A percentile compares a stretch with the other conserved stretches of the same genome.
Conservation (phyloP, 1,140 invertebrate genomes). For the Drosophila orosa region DNA sequence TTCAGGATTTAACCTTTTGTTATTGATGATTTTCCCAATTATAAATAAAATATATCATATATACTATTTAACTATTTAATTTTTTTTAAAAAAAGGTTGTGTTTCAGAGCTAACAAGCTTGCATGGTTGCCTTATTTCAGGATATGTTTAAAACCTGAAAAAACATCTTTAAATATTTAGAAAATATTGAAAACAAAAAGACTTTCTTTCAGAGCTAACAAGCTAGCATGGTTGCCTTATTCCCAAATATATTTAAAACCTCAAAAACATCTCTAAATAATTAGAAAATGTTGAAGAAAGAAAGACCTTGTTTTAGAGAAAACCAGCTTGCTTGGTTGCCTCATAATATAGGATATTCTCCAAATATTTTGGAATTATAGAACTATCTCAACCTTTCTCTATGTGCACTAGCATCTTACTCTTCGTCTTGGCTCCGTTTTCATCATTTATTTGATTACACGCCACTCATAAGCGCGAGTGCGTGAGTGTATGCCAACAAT, state of each 20-base stretch:
- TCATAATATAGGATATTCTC: too few relatives aligned
- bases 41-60: not conserved
- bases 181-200: too few relatives aligned
- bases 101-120: not conserved
- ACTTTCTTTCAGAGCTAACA: too few relatives aligned
- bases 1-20: too few relatives aligned
- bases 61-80: not conserved
- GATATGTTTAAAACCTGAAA: not conserved
- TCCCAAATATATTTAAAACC: too few relatives aligned
- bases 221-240: too few relatives aligned
- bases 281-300: too few relatives aligned
- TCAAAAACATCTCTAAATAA: too few relatives aligned
- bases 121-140: not conserved
- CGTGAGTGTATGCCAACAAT: conserved; percentile 55
- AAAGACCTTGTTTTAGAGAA: too few relatives aligned
- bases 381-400: conserved; percentile 1
- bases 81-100: not conserved
- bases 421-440: conserved; percentile 47
- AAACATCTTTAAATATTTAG: not conserved
- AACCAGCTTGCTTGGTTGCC: too few relatives aligned
- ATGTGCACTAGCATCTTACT: conserved; percentile 29
- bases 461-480: conserved; percentile 60
- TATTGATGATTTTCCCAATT: not conserved
- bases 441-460: conserved; percentile 64
- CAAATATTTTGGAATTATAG: too few relatives aligned